A percentile compares a stretch with the other conserved stretches of the same genome.
Conservation (phyloP, 2,888 invertebrate species). For the Octonoba sinensis region DNA sequence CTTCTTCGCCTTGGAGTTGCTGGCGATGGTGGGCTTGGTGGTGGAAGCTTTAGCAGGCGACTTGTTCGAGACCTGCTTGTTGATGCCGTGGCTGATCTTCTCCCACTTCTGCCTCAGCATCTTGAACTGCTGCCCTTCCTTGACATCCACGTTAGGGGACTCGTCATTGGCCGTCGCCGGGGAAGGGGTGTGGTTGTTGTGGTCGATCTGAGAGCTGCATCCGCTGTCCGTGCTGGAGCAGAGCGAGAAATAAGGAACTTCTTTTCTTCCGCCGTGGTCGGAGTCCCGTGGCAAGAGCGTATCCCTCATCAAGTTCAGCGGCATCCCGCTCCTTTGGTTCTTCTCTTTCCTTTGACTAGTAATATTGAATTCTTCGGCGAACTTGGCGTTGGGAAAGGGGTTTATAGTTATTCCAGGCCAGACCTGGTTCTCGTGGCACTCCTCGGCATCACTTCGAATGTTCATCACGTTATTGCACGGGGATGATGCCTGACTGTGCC, state of each 20-base stretch:
- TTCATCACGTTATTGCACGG: conserved; percentile 47
- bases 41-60: conserved; percentile 12
- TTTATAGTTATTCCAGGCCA: conserved; percentile 63
- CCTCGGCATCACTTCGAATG: conserved; percentile 34
- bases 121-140: conserved; percentile 78
- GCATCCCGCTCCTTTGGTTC: conserved; percentile 13
- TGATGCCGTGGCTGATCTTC: conserved; percentile 74
- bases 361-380: conserved; percentile 52
- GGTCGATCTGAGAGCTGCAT: conserved; percentile 56
- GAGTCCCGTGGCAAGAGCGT: conserved; percentile 28
- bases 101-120: conserved; percentile 86
- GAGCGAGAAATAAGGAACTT: conserved; percentile 40
- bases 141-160: conserved; percentile 42
- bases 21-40: conserved; percentile 44
- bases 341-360: conserved; percentile 37
- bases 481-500: conserved; percentile 21
- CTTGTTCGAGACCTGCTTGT: conserved; percentile 30
- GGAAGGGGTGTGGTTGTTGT: conserved; percentile 10
- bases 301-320: conserved; percentile 25
- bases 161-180: conserved; percentile 27
- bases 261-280: conserved; percentile 14
- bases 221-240: conserved; percentile 62
- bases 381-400: conserved; percentile 58
- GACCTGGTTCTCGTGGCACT: conserved; percentile 26
- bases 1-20: conserved; percentile 51